Base-by-base conservation (phyloP, 2,888 invertebrate genomes). In the Luperina nickerlii region DNA sequence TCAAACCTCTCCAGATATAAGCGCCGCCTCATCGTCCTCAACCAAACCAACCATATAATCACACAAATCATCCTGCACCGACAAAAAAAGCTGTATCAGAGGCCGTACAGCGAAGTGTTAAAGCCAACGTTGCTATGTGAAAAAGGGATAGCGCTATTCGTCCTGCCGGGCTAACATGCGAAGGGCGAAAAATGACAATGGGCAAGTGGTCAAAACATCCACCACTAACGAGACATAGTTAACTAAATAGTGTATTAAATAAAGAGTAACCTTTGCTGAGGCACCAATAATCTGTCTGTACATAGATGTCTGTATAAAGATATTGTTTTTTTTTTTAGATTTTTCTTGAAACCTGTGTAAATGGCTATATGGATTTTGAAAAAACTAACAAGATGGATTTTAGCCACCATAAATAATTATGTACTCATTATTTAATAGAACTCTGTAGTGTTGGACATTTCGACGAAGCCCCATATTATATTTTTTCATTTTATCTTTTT, bases 41-140 rank as follows among this genome's bases (percentile, higher is more conserved):
- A 95, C 95, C 96, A 97, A 96, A 95, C 96, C 97, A 96, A 96
- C 96, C 95, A 97, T 96, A 97, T 96, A 97, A 96, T 97, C 97
- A 97, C 96, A 97, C 94, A 97, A 96, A 95, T 96, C 96, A 95
- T 96, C 97, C 97, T 97, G 97, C 92, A 93, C 88, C 94, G 95
- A 96, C 94, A 96, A 96, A 96, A 96, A 95, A 95, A 94, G 87
- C 88, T 89, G 72, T 86, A 90, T 94, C 86, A 94, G 90, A 88
- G 79, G 76, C 74, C 74, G 38, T 62, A 71, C 75, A 74, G 62
- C 15, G 15, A 57, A 78, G n/a, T 78, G 65, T 78, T 48, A 32
- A 18, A 78, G 51, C 7, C 66, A 71, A 54, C 24, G 32, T 38
- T 70, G 27, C 15, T n/a, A 27, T 20, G 42, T 24, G 32, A 54